These are phyloP conservation scores for Lota lota DNA, from an alignment of 2,113 vertebrate species.

Conservation along the genomic window DNA sequence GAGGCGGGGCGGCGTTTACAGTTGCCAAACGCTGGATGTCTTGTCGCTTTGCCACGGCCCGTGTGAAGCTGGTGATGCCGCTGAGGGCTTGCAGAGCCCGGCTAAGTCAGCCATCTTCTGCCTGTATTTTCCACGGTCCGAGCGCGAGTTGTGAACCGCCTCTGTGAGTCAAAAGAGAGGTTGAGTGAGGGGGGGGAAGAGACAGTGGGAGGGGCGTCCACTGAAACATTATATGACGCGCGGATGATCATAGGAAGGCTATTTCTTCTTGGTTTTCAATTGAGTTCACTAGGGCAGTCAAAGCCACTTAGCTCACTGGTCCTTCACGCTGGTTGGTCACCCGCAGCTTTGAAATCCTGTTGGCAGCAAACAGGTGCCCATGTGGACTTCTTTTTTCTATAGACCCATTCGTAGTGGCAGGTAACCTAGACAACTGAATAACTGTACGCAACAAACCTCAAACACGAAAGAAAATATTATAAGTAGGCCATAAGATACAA, in stretches of 20 bases:
- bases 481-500: too few relatives aligned
- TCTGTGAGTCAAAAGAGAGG: constrained; percentile 78
- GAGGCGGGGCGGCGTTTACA: constrained; percentile 41
- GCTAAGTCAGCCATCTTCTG: constrained; percentile 90
- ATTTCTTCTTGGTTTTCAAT: constrained; percentile 72
- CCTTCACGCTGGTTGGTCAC: background rate
- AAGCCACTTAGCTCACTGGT: constrained; percentile 49
- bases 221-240: constrained; percentile 81
- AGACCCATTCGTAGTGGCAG: background rate
- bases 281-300: constrained; percentile 55
- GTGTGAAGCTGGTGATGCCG: constrained; percentile 71
- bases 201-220: constrained; percentile 79
- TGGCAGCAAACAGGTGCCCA: constrained; percentile 61
- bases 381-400: background rate
- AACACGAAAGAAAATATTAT: too few relatives aligned
- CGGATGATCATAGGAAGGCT: constrained; percentile 67
- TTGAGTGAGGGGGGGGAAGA: constrained; percentile 74
- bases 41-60: constrained; percentile 67
- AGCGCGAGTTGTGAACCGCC: constrained; percentile 72
- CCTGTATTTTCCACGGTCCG: constrained; percentile 73
- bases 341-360: constrained; percentile 12
- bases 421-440: background rate
- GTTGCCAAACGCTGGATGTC: constrained; percentile 16
- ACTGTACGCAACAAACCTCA: too few relatives aligned
- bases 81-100: constrained; percentile 76